Base-by-base conservation (phyloP, 2,113 vertebrate species). In the Macquaria australasica region DNA sequence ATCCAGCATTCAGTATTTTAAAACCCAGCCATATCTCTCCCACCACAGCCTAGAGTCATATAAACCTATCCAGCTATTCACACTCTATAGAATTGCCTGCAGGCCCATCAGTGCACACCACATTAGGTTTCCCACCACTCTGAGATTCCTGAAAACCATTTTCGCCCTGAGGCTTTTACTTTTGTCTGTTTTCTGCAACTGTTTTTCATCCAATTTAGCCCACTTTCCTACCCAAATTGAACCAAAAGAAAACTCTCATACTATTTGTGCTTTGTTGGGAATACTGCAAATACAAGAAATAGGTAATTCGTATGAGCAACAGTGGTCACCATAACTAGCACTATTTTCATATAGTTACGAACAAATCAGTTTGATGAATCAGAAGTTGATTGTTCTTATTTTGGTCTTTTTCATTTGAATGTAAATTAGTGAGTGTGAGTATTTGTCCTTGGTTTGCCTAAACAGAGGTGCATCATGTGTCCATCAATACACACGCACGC, bases 141-240 rank as follows among this genome's bases (percentile, higher is more conserved):
- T 25, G n/a, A 75, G 18, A 50, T 63, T 69, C 79, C 20, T 77
- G 37, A 64, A 87, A 85, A 82, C 59, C 37, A 12, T 45, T 60
- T 71, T 34, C 1, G 1, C 76, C 90, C 62, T 1, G 9, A 76
- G 73, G 87, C 48, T 59, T 83, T 84, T 56, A 28, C 73, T 86
- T 89, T 60, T 69, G 37, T 56, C 43, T 62, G 68, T 77, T 78
- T 71, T 50, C 58, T 50, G 68, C 28, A 69, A 66, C 28, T 1
- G 28, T 84, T 89, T 87, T 82, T 73, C 84, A 64, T 86, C 79
- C 58, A 55, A 74, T 90, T 86, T 23, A 82, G 23, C 63, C 56
- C 77, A 64, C n/a, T 82, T 75, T 58, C 34, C 66, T 12, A 25
- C 45, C 43, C 72, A 73, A n/a, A 55, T 23, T 37, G 8, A 56